phyloP scores from a whole-genome alignment of 2,888 invertebrate species.

The Cyrtodaria siliqua region DNA sequence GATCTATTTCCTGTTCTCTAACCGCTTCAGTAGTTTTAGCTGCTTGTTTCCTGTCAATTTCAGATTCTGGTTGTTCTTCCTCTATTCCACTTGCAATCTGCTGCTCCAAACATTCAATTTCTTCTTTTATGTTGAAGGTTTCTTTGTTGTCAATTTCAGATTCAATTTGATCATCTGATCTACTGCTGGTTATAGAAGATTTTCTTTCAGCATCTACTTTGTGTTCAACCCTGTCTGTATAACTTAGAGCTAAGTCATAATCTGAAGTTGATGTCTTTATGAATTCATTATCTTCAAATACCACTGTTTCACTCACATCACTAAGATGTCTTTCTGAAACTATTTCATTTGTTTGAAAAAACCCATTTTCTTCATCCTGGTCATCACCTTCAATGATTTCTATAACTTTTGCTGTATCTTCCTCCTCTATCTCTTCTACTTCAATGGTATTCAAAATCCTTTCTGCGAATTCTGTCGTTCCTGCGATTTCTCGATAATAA shows the following conservation, averaged over 20 bases:
- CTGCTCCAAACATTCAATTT: not conserved
- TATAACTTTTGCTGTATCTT: conserved; percentile 57
- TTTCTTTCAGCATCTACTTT: conserved; percentile 20
- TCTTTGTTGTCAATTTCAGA: not conserved
- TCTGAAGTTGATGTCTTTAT: conserved; percentile 28
- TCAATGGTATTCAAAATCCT: conserved; percentile 8
- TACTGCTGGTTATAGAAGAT: not conserved
- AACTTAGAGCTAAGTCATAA: conserved; percentile 50
- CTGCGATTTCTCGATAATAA: conserved; percentile 17
- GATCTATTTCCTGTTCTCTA: no score
- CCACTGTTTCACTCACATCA: conserved; percentile 46
- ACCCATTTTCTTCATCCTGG: conserved; percentile 36
- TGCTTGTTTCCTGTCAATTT: not conserved
- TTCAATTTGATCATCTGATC: conserved; percentile 2
- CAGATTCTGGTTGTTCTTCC: not conserved
- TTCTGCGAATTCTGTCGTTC: conserved; percentile 4
- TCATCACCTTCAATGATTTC: conserved; percentile 67
- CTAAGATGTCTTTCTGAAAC: conserved; percentile 34
- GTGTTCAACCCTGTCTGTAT: conserved; percentile 50
- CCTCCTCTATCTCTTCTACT: conserved; percentile 16
- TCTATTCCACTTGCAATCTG: not conserved
- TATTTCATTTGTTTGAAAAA: conserved; percentile 19
- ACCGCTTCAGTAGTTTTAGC: not conserved
- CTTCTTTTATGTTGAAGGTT: not conserved
- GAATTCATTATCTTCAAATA: conserved; percentile 30